Percentiles rank a stretch among this genome's conserved stretches.
Evolutionary conservation across 2,888 invertebrate genomes (phyloP).

Genomic region (Cyrtodaria siliqua): DNA sequence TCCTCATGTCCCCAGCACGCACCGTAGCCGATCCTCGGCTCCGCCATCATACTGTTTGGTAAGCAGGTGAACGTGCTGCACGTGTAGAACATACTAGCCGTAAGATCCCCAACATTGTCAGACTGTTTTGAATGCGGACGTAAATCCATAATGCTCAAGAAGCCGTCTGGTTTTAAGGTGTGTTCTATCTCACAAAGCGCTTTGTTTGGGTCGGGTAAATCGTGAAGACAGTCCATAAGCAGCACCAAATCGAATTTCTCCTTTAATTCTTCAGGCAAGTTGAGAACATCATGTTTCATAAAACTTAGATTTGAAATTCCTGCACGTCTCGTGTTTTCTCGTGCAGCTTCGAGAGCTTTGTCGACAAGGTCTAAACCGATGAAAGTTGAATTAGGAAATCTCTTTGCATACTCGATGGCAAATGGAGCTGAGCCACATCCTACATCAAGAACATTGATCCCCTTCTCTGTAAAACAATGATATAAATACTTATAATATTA

Average conservation of each 20-base stretch:
- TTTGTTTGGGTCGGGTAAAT: slow-evolving; percentile 49
- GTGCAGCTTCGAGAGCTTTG: no score
- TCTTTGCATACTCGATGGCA: no score
- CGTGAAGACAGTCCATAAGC: slow-evolving; percentile 47
- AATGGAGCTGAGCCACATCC: no score
- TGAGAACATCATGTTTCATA: slow-evolving; percentile 41
- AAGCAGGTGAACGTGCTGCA: slow-evolving; percentile 58
- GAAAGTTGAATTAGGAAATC: no score
- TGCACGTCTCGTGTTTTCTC: no score
- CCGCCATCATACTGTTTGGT: slow-evolving; percentile 50
- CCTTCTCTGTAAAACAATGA: no score
- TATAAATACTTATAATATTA: no score
- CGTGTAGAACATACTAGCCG: slow-evolving; percentile 41
- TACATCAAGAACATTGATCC: no score
- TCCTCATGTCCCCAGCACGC: slow-evolving; percentile 59
- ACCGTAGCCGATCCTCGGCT: slow-evolving; percentile 61
- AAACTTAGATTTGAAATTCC: slow-evolving; percentile 47
- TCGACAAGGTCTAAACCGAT: no score
- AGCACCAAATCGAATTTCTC: slow-evolving; percentile 42
- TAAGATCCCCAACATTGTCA: slow-evolving; percentile 40
- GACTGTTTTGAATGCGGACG: slow-evolving; percentile 40
- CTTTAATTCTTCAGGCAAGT: slow-evolving; percentile 22
- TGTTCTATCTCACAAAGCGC: slow-evolving; percentile 35
- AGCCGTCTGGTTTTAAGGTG: slow-evolving; percentile 44
- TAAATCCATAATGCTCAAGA: slow-evolving; percentile 38